Conservation (phyloP, 1,140 invertebrate genomes). For the Heterodera schachtii region DNA sequence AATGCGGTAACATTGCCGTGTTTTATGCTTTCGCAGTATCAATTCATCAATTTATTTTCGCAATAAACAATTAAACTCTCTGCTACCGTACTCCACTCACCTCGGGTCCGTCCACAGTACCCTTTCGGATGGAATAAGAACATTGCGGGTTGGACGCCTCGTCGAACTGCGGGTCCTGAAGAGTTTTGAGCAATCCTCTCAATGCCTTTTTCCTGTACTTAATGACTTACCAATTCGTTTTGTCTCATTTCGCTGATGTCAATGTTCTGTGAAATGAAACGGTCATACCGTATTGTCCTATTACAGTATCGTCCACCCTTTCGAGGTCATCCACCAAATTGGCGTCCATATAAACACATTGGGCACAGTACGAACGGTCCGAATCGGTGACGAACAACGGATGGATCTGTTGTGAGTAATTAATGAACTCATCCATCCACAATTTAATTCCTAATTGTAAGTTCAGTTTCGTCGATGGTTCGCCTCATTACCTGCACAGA, state of each 20-base stretch:
- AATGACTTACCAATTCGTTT: conserved; percentile 16
- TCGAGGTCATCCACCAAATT: conserved; percentile 63
- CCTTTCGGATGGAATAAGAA: conserved; percentile 62
- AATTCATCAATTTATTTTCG: too few relatives aligned
- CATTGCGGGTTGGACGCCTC: conserved; percentile 56
- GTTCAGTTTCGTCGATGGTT: background rate
- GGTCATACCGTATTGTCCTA: background rate
- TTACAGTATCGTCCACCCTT: conserved; percentile 1
- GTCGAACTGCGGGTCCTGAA: conserved; percentile 62
- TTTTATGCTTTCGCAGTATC: too few relatives aligned
- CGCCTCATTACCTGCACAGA: conserved; percentile 7
- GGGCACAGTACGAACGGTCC: conserved; percentile 62
- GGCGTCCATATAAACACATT: conserved; percentile 64
- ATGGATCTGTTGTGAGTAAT: conserved; percentile 46
- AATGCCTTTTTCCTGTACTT: too few relatives aligned
- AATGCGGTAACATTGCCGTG: too few relatives aligned
- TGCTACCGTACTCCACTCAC: conserved; percentile 21
- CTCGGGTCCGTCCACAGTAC: conserved; percentile 57
- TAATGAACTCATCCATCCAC: conserved; percentile 31
- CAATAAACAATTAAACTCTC: too few relatives aligned
- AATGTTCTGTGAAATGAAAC: conserved; percentile 15
- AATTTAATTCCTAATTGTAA: background rate
- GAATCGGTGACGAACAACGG: conserved; percentile 63
- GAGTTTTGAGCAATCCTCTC: background rate
- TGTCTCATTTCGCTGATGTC: conserved; percentile 45